A percentile compares a stretch with the other conserved stretches of the same genome.
Conservation (phyloP, 2,113 vertebrate genomes). For the Eclectus roratus region DNA sequence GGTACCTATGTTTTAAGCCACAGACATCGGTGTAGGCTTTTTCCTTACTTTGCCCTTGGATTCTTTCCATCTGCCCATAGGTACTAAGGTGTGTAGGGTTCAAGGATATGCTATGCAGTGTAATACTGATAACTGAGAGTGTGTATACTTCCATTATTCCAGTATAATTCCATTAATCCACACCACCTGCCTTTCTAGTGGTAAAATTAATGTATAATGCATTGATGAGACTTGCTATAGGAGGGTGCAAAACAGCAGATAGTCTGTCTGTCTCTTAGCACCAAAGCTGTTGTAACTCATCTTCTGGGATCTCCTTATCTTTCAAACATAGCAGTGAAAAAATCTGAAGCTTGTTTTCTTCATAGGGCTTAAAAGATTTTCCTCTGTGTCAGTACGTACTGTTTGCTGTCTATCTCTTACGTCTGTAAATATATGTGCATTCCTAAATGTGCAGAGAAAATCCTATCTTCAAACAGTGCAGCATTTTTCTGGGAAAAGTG, state of each 20-base stretch:
- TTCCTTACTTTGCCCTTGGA: neutral
- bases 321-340: neutral
- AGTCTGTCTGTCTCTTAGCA: neutral
- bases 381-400: neutral
- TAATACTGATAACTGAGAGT: neutral
- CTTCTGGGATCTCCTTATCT: neutral
- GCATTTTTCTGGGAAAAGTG: neutral
- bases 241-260: neutral
- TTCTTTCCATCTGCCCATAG: neutral
- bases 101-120: neutral
- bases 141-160: no score
- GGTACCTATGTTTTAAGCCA: neutral
- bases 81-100: neutral
- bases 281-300: neutral
- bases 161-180: neutral
- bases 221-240: neutral
- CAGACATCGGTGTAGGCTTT: neutral
- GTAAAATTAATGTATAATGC: neutral
- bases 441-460: neutral
- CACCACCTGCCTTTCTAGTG: neutral
- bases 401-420: neutral
- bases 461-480: neutral
- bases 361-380: neutral
- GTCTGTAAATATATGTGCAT: neutral
- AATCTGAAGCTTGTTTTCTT: neutral